Percentiles rank a stretch among this genome's conserved stretches.
phyloP scores from a whole-genome alignment of 1,140 invertebrate species.

The Probaryconus sp. region DNA sequence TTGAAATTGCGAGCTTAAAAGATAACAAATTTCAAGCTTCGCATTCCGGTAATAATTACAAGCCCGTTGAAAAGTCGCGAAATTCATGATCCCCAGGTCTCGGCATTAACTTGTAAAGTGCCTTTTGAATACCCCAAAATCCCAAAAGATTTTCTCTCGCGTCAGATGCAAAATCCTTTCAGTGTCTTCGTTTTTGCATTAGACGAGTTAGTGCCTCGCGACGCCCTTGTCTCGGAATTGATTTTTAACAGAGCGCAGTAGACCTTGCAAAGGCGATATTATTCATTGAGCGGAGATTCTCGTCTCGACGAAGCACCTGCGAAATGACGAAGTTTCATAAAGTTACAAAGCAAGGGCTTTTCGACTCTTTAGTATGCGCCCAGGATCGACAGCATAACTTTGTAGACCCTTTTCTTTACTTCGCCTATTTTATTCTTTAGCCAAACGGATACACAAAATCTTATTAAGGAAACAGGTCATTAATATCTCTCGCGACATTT shows the following conservation, averaged over 20 bases:
- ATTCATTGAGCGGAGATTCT: conserved; percentile 62
- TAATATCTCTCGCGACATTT: conserved; percentile 74
- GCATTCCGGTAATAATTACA: no score
- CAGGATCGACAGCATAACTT: conserved; percentile 48
- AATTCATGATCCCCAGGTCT: conserved; percentile 1
- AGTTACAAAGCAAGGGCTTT: conserved; percentile 49
- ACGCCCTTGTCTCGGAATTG: conserved; percentile 53
- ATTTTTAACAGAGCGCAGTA: conserved; percentile 64
- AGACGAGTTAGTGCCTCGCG: conserved; percentile 10
- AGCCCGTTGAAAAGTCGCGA: no score
- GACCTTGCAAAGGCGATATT: conserved; percentile 52
- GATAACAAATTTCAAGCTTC: no score
- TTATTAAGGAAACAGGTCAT: conserved; percentile 64
- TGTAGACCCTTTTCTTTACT: conserved; percentile 49
- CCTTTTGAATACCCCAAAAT: conserved; percentile 30
- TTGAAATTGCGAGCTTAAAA: no score
- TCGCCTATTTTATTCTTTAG: conserved; percentile 29
- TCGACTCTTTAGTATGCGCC: conserved; percentile 52
- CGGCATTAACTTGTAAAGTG: neutral
- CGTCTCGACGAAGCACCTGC: conserved; percentile 49
- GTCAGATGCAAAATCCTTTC: conserved; percentile 23
- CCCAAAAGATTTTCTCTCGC: neutral
- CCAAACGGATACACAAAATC: conserved; percentile 64
- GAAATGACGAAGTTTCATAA: conserved; percentile 60
- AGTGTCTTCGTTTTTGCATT: conserved; percentile 44